Base-by-base conservation (phyloP, 2,113 vertebrate species). In the Monopterus albus region DNA sequence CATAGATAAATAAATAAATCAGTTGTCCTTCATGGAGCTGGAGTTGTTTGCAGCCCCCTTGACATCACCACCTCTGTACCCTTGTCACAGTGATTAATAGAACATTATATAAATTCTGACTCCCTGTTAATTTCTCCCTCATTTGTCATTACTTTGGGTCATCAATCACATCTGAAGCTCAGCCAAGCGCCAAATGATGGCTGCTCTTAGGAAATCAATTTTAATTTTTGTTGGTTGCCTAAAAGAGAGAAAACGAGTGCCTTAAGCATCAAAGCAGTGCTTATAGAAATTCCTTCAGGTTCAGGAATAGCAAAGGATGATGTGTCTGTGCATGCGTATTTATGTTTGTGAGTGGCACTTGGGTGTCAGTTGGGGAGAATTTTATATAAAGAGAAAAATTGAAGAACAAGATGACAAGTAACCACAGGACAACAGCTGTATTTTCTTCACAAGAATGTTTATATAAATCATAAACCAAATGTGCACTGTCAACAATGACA, bases 391-490 rank as follows among this genome's bases (percentile, higher is more conserved):
- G 14, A 60, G 58, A 68, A 68, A 68, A 81, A 62, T n/a, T n/a
- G n/a, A n/a, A n/a, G n/a, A n/a, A n/a, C n/a, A 40, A 78, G 55
- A 43, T 26, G 9, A 75, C 40, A 53, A 52, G 67, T 11, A 45
- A 75, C 15, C 65, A 88, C 58, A 81, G 42, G 56, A 55, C 38
- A 38, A 40, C 20, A 50, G 42, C 17, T 18, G 21, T 15, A 65
- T 58, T 58, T 82, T 82, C 60, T 77, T 82, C 83, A 83, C 79
- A 83, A 89, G 78, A 84, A 69, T 71, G 62, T 87, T 90, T 90
- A 89, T 91, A 88, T 56, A 78, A 87, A 86, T 85, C 72, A 87
- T 88, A 91, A n/a, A 78, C 46, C 49, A 77, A 83, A 79, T 67
- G 72, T 73, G 76, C 55, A 72, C 55, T 49, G 60, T 55, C 46